Evolutionary conservation across 2,888 invertebrate species (phyloP).

Genomic region (Ferdinandea cuprea): DNA sequence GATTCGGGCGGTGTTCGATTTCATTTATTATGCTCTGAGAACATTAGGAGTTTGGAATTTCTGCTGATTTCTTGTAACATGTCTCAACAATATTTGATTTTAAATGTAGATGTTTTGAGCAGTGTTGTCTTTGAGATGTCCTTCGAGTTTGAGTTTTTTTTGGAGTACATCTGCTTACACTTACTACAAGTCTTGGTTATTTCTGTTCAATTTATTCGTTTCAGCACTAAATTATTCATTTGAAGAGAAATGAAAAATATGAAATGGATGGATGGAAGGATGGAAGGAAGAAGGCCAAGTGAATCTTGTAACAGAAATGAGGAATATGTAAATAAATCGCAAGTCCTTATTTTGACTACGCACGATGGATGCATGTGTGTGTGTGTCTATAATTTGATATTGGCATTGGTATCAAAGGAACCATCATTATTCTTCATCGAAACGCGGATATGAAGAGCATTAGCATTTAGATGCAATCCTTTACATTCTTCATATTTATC

Average conservation of each 20-base stretch:
- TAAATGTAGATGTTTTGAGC: slow-evolving; percentile 18
- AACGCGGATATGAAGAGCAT: slow-evolving; percentile 46
- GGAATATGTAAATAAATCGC: slow-evolving; percentile 50
- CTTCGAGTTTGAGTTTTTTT: slow-evolving; percentile 46
- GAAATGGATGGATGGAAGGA: slow-evolving; percentile 18
- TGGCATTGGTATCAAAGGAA: slow-evolving; percentile 16
- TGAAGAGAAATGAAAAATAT: slow-evolving; percentile 70
- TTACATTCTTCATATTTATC: not conserved
- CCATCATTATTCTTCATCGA: slow-evolving; percentile 50
- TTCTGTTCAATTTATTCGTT: slow-evolving; percentile 71
- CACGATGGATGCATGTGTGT: slow-evolving; percentile 52
- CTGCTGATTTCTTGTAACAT: slow-evolving; percentile 73
- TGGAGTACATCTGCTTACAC: slow-evolving; percentile 65
- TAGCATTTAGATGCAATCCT: slow-evolving; percentile 21
- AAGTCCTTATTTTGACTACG: slow-evolving; percentile 33
- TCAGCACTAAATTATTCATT: slow-evolving; percentile 72
- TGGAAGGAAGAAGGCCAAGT: not conserved
- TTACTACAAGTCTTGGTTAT: not conserved
- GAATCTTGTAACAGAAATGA: slow-evolving; percentile 2
- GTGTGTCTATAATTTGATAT: slow-evolving; percentile 40
- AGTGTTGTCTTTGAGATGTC: slow-evolving; percentile 71
- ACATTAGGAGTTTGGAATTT: slow-evolving; percentile 71
- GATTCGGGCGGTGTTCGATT: slow-evolving; percentile 71
- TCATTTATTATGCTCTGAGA: slow-evolving; percentile 68
- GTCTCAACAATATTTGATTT: slow-evolving; percentile 70